Evolutionary conservation across 2,797 vertebrate species (phyloP).

Genomic region (Moxostoma hubbsi): DNA sequence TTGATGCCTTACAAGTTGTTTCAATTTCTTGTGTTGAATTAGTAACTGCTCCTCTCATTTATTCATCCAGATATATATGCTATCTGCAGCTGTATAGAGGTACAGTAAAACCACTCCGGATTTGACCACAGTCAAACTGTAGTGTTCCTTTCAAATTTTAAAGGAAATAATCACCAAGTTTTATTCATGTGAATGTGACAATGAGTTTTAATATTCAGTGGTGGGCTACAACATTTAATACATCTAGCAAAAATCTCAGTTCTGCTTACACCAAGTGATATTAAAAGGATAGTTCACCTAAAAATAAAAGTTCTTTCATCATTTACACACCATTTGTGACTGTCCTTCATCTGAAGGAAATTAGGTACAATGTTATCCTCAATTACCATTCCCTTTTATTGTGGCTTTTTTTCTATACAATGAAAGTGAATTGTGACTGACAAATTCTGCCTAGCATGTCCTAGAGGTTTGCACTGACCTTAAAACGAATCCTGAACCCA

Average conservation of each 20-base stretch:
- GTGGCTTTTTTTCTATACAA: too few species aligned
- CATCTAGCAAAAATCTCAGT: background rate
- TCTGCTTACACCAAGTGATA: too few species aligned
- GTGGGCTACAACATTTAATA: background rate
- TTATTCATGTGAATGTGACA: background rate
- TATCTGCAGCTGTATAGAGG: conserved; percentile 36
- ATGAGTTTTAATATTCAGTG: background rate
- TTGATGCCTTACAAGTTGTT: conserved; percentile 14
- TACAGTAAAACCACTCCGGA: conserved; percentile 6
- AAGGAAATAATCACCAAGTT: background rate
- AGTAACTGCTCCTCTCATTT: background rate
- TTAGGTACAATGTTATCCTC: too few species aligned
- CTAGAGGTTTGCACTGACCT: too few species aligned
- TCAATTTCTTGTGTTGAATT: background rate
- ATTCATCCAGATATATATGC: conserved; percentile 25
- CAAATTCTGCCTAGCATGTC: too few species aligned
- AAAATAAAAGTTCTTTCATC: background rate
- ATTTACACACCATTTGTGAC: background rate
- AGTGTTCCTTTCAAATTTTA: conserved; percentile 5
- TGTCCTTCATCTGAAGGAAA: too few species aligned
- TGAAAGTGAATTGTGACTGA: too few species aligned
- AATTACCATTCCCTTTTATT: too few species aligned
- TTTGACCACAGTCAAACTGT: background rate
- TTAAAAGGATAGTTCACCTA: background rate
- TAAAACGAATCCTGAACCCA: too few species aligned